Conservation (phyloP, 1,140 invertebrate genomes). For the Micrasema minimum region DNA sequence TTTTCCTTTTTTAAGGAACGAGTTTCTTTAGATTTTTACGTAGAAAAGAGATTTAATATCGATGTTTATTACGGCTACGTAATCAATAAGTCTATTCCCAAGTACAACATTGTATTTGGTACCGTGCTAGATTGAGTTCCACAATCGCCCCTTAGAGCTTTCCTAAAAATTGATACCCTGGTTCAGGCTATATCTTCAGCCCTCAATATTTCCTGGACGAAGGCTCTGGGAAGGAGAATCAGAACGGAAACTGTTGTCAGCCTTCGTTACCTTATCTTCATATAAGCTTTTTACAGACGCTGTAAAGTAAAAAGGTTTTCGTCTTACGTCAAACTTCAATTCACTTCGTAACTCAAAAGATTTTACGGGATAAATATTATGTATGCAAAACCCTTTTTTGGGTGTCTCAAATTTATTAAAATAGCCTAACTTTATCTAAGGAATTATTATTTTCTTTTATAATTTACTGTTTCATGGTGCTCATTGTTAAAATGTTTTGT, state of each 20-base stretch:
- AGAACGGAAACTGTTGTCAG: conserved; percentile 20
- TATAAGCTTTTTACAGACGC: conserved; percentile 8
- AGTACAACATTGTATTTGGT: background rate
- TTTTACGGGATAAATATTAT: too few relatives aligned
- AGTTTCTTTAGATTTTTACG: too few relatives aligned
- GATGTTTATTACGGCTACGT: too few relatives aligned
- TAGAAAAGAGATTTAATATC: too few relatives aligned
- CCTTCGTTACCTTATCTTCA: conserved; percentile 30
- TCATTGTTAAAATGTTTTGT: too few relatives aligned
- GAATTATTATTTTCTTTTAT: too few relatives aligned
- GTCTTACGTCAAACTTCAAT: background rate
- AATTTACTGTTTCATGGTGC: too few relatives aligned
- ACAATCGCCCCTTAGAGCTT: conserved; percentile 9
- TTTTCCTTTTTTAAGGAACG: too few relatives aligned
- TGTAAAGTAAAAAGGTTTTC: conserved; percentile 22
- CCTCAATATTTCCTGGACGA: background rate
- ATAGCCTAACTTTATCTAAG: too few relatives aligned
- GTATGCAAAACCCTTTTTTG: too few relatives aligned
- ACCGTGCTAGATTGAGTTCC: background rate
- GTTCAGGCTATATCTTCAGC: background rate
- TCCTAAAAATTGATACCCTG: conserved; percentile 1
- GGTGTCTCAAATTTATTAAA: too few relatives aligned
- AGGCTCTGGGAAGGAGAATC: background rate
- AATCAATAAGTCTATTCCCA: conserved; percentile 10
- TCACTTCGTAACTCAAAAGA: background rate